Evolutionary conservation across 2,113 vertebrate species (phyloP), one percentile per base, ranked within the genome.

Genomic region (Dromaius novaehollandiae): DNA sequence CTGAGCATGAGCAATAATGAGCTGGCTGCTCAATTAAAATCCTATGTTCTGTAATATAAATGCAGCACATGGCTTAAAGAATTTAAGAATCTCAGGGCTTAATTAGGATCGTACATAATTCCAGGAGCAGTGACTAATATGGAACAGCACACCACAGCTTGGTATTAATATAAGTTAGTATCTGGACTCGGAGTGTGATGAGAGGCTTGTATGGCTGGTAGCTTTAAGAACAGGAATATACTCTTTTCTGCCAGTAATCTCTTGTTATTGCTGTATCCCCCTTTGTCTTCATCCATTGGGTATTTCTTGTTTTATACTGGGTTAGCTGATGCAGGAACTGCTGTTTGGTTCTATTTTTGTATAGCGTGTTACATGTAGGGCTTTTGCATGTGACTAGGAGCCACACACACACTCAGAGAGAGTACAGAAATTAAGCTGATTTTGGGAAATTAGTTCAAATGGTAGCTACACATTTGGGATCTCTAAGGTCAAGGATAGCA

Each of bases 61-160:
- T 3, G 3, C 19, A 55, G 56, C 1, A 2, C 48, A 79, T 46
- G 56, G 56, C 60, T 84, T 91, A 79, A 38, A 89, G 66, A 82
- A 90, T 79, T 76, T 84, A 63, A 85, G 76, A 75, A 70, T 84
- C 70, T 82, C 34, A 24, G 55, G 24, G 21, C 30, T 94, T 88
- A 92, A 90, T 95, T 91, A 90, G n/a, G 46, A 88, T 13, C 24
- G 28, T 77, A 88, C 91, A 44, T 88, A 95, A 86, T 88, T 34
- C 40, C 75, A 63, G 40, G n/a, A 90, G 63, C 70, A n/a, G 71
- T 68, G 75, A 77, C 76, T 94, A 86, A 68, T 86, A 51, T 12
- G 68, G 13, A 95, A 36, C 7, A 76, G 58, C 53, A 86, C 51
- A 50, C 8, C 78, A 32, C 56, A 88, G 6, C 13, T 65, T 90